Evolutionary conservation across 2,888 invertebrate genomes (phyloP).

Genomic region (Gandaritis pyraliata): DNA sequence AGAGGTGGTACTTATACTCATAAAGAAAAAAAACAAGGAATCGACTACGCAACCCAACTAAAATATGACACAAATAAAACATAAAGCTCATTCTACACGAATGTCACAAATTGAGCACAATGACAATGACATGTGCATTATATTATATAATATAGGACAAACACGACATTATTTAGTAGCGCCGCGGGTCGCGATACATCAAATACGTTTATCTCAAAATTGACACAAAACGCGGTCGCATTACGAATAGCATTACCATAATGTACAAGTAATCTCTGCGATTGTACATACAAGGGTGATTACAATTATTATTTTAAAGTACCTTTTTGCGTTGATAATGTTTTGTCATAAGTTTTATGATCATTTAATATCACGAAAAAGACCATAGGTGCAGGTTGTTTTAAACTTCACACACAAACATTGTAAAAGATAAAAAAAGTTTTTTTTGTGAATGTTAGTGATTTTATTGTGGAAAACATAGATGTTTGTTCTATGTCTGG

Average conservation of each 20-base stretch:
- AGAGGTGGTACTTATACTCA: too few species aligned
- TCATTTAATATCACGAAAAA: too few species aligned
- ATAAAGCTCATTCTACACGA: background rate
- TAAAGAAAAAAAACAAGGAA: too few species aligned
- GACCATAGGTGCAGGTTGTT: too few species aligned
- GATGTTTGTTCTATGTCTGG: too few species aligned
- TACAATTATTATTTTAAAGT: background rate
- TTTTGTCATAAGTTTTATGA: too few species aligned
- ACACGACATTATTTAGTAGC: constrained; percentile 8
- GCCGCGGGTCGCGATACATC: constrained; percentile 31
- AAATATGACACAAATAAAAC: background rate
- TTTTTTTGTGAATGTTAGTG: too few species aligned
- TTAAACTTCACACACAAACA: too few species aligned
- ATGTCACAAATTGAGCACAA: background rate
- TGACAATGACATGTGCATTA: constrained; percentile 3
- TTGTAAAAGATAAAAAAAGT: too few species aligned
- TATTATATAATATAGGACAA: constrained; percentile 15
- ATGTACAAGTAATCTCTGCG: constrained; percentile 30
- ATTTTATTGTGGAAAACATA: too few species aligned
- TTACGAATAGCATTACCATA: constrained; percentile 43
- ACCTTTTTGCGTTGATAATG: too few species aligned
- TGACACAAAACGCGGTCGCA: constrained; percentile 35
- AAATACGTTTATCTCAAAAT: constrained; percentile 31
- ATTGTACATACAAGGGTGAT: constrained; percentile 18
- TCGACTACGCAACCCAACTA: too few species aligned